phyloP scores from a whole-genome alignment of 1,140 invertebrate species.

The Coenobita brevimanus region DNA sequence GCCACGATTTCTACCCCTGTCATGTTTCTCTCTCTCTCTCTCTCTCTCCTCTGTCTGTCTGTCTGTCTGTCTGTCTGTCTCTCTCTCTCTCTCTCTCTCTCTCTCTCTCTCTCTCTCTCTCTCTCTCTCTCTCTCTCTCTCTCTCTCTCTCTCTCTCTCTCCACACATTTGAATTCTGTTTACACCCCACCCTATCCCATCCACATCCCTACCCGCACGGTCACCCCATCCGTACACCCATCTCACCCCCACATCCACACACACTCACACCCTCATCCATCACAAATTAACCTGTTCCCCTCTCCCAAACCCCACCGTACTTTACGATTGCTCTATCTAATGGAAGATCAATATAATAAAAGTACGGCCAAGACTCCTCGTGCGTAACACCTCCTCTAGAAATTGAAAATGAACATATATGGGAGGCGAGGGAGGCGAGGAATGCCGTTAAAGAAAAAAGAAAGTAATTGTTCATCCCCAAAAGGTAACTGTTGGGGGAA shows the following conservation, averaged over 20 bases:
- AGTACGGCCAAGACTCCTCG: not conserved
- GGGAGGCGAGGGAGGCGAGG: not conserved
- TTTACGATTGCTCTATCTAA: slow-evolving; percentile 43
- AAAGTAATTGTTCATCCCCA: too few species aligned
- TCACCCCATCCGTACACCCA: not conserved
- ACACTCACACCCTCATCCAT: not conserved
- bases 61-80: not conserved
- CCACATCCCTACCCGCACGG: not conserved
- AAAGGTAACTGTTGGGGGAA: not conserved
- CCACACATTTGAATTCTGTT: not conserved
- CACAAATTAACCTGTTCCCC: not conserved
- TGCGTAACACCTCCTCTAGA: not conserved
- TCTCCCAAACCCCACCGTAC: slow-evolving; percentile 5
- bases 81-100: not conserved
- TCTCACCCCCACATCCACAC: not conserved
- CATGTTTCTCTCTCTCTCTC: not conserved
- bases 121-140: not conserved
- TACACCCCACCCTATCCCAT: not conserved
- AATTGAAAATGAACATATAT: slow-evolving; percentile 36
- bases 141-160: not conserved
- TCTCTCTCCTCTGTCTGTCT: not conserved
- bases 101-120: not conserved
- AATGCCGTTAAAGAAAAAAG: not conserved
- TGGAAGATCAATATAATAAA: slow-evolving; percentile 40
- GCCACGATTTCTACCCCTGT: not conserved